A percentile compares a stretch with the other conserved stretches of the same genome.
These are phyloP conservation scores for Parelbella ahira DNA, from an alignment of 2,888 invertebrate species.

Conservation along the genomic window DNA sequence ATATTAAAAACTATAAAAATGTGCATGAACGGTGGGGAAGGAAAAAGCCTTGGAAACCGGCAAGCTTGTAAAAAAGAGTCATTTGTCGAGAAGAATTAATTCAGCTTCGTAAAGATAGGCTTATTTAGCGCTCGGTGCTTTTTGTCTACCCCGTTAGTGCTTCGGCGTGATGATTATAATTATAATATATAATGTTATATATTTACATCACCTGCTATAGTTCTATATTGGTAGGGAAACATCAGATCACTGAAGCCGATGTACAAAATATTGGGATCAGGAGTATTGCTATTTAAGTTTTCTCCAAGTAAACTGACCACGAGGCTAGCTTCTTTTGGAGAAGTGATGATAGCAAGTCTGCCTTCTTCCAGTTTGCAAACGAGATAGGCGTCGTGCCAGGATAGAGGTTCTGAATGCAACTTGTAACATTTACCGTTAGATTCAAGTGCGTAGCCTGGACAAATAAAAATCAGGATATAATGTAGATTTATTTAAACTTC, in stretches of 20 bases:
- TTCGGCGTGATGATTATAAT: no score
- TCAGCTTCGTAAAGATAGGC: no score
- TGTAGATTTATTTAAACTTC: no score
- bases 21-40: no score
- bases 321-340: constrained; percentile 45
- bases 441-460: constrained; percentile 40
- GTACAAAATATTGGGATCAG: constrained; percentile 45
- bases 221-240: constrained; percentile 51
- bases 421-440: constrained; percentile 49
- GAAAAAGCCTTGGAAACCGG: no score
- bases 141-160: no score
- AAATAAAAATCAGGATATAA: no score
- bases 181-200: no score
- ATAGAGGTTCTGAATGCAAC: constrained; percentile 45
- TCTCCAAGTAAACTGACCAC: constrained; percentile 44
- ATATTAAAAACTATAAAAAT: no score
- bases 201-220: constrained; percentile 47
- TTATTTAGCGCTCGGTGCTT: no score
- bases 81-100: no score
- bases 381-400: constrained; percentile 51
- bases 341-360: constrained; percentile 45
- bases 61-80: no score
- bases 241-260: constrained; percentile 53
- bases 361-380: constrained; percentile 46
- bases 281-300: constrained; percentile 41